A percentile compares a stretch with the other conserved stretches of the same genome.
These are phyloP conservation scores for Zophobas atratus DNA, from an alignment of 1,140 invertebrate species.

Conservation along the genomic window DNA sequence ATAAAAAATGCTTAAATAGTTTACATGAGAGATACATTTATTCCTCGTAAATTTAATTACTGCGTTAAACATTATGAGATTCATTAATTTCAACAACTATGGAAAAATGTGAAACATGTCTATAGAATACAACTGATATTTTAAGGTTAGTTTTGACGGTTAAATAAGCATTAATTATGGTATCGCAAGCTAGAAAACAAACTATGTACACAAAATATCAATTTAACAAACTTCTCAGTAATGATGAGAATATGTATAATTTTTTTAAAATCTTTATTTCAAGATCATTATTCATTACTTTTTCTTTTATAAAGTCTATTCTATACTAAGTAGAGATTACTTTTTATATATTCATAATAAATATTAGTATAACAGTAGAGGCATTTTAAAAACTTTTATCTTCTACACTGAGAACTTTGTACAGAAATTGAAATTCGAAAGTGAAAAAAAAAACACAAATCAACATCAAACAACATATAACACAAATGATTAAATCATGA, in stretches of 20 bases:
- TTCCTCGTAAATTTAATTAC: not conserved
- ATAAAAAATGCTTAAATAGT: slow-evolving; percentile 24
- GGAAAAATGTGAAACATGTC: slow-evolving; percentile 1
- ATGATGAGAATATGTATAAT: too few relatives aligned
- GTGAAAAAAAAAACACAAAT: too few relatives aligned
- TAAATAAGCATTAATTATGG: slow-evolving; percentile 37
- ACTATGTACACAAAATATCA: slow-evolving; percentile 36
- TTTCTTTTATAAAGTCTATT: not conserved
- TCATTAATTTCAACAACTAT: not conserved
- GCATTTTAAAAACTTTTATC: too few relatives aligned
- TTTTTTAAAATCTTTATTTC: too few relatives aligned
- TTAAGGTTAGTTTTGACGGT: slow-evolving; percentile 18
- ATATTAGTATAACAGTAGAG: not conserved
- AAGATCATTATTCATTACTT: not conserved
- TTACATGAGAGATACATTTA: not conserved
- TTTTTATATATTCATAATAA: not conserved
- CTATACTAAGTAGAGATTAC: too few relatives aligned
- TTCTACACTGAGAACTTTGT: too few relatives aligned
- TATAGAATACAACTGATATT: slow-evolving; percentile 3
- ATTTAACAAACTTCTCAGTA: slow-evolving; percentile 1
- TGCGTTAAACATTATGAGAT: not conserved
- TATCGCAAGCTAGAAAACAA: not conserved
- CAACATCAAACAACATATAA: too few relatives aligned
- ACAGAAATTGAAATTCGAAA: too few relatives aligned
- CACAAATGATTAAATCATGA: too few relatives aligned